Evolutionary conservation across 2,797 vertebrate species (phyloP).

Genomic region (Meda fulgida): DNA sequence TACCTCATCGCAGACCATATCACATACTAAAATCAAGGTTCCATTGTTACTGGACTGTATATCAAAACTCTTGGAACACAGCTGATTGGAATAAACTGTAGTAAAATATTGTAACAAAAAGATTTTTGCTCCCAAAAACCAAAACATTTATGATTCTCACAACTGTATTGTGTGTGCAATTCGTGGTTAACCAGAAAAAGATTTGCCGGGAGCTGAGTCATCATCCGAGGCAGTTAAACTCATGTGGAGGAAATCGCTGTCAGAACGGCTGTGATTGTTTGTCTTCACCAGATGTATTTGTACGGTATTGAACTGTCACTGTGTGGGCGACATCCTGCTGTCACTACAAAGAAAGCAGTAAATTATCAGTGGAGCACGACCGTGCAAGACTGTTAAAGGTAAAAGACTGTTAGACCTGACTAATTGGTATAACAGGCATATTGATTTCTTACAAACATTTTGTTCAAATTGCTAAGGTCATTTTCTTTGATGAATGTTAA

Average conservation of each 20-base stretch:
- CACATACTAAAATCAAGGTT: neutral
- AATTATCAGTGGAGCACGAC: conserved; percentile 7
- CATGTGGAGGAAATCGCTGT: neutral
- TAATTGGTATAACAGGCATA: neutral
- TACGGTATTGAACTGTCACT: neutral
- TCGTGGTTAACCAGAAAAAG: neutral
- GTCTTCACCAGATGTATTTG: conserved; percentile 7
- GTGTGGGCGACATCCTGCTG: neutral
- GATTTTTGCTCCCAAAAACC: neutral
- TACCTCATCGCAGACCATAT: neutral
- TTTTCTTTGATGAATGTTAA: neutral
- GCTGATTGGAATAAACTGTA: neutral
- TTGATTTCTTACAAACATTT: neutral
- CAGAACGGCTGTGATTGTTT: neutral
- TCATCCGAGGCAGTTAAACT: neutral
- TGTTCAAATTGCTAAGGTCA: neutral
- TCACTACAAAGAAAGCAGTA: neutral
- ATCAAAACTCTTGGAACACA: neutral
- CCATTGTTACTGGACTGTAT: neutral
- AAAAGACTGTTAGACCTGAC: neutral
- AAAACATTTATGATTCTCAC: neutral
- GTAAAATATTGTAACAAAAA: neutral
- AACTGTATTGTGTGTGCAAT: neutral
- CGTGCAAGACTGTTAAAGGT: neutral
- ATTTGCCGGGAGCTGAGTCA: neutral